Percentiles rank a stretch among this genome's conserved stretches.
Evolutionary conservation across 2,113 vertebrate species (phyloP).

Genomic region (Oreochromis spilurus): DNA sequence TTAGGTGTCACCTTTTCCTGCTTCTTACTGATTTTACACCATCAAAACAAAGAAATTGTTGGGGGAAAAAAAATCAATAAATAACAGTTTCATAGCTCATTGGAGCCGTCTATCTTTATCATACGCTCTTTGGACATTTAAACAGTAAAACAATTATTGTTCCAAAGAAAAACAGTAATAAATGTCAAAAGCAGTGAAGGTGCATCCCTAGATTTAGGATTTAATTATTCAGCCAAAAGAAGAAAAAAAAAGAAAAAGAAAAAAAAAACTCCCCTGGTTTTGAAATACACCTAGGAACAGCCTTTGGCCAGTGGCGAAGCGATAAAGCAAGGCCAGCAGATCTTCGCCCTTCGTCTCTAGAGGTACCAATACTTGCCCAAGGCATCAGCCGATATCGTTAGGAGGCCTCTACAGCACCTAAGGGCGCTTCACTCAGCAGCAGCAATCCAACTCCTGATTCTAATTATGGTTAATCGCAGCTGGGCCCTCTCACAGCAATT

Average conservation of each 20-base stretch:
- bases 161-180: neutral
- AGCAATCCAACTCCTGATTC: slow-evolving; percentile 40
- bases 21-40: neutral
- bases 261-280: neutral
- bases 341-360: slow-evolving; percentile 16
- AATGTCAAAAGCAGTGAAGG: neutral
- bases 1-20: neutral
- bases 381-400: slow-evolving; percentile 38
- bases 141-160: neutral
- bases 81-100: neutral
- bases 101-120: neutral
- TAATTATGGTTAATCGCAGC: slow-evolving; percentile 61
- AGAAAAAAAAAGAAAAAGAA: neutral
- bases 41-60: neutral
- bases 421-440: slow-evolving; percentile 20
- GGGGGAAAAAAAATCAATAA: neutral
- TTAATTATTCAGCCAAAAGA: neutral
- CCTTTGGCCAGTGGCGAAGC: slow-evolving; percentile 29
- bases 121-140: neutral
- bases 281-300: slow-evolving; percentile 25
- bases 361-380: slow-evolving; percentile 23
- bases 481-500: slow-evolving; percentile 27
- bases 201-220: neutral
- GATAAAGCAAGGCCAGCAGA: slow-evolving; percentile 37
- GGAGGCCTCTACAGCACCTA: slow-evolving; percentile 13